Conservation (phyloP, 2,888 invertebrate genomes). For the Himalopsyche anomala region DNA sequence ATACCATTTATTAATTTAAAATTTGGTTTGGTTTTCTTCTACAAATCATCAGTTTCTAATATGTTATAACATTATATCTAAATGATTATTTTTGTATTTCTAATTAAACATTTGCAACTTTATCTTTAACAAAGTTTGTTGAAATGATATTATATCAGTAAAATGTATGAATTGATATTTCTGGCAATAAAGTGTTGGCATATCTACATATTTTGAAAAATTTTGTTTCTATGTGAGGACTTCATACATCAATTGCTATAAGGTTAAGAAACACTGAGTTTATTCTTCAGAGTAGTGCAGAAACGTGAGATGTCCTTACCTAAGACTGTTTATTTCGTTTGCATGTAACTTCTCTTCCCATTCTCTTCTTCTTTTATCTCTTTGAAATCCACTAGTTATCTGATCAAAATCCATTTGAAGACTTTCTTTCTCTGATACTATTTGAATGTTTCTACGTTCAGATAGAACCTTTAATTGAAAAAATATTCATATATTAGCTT, state of each 20-base stretch:
- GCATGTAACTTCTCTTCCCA: slow-evolving; percentile 76
- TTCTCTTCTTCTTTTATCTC: slow-evolving; percentile 78
- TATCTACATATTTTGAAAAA: too few relatives aligned
- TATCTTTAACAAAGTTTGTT: too few relatives aligned
- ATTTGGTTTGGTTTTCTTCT: too few relatives aligned
- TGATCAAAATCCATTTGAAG: slow-evolving; percentile 78
- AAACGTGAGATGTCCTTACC: slow-evolving; percentile 67
- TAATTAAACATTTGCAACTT: too few relatives aligned
- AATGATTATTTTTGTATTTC: too few relatives aligned
- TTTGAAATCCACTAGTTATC: slow-evolving; percentile 75
- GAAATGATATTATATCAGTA: too few relatives aligned
- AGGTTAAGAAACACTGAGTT: neutral
- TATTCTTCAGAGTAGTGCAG: neutral
- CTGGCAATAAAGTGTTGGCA: too few relatives aligned
- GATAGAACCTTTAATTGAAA: slow-evolving; percentile 73
- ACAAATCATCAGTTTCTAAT: too few relatives aligned
- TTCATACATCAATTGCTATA: neutral
- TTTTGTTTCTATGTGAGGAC: neutral
- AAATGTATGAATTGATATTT: too few relatives aligned
- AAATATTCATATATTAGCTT: neutral
- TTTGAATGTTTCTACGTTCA: slow-evolving; percentile 78
- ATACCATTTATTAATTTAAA: too few relatives aligned
- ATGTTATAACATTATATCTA: too few relatives aligned
- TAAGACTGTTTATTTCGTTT: slow-evolving; percentile 73
- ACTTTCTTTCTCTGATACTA: slow-evolving; percentile 78